phyloP scores from a whole-genome alignment of 2,113 vertebrate species.

The Onychorhynchus coronatus region DNA sequence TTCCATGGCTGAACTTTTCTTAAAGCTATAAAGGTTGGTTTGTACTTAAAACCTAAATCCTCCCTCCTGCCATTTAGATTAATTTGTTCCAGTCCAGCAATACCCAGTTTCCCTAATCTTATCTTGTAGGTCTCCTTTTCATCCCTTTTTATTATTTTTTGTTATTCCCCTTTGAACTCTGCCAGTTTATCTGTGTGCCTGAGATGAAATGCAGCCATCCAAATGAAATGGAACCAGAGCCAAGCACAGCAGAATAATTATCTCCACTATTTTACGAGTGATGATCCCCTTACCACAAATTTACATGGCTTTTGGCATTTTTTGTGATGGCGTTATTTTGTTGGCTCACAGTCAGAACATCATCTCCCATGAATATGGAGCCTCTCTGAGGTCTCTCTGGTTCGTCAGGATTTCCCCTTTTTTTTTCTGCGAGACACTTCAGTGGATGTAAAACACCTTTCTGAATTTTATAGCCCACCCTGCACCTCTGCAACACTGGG shows the following conservation, averaged over 20 bases:
- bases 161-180: neutral
- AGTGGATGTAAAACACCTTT: neutral
- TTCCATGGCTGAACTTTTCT: conserved; percentile 36
- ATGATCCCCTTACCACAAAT: neutral
- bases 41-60: conserved; percentile 18
- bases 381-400: neutral
- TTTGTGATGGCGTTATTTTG: neutral
- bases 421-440: neutral
- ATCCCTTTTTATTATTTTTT: neutral
- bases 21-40: conserved; percentile 27
- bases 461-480: neutral
- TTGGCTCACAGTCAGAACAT: neutral
- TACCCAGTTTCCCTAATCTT: neutral
- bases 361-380: neutral
- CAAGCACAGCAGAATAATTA: conserved; percentile 5
- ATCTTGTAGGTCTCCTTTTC: neutral
- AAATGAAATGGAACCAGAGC: neutral
- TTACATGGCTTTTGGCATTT: neutral
- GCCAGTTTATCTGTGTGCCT: neutral
- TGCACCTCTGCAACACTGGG: neutral
- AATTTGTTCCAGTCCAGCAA: conserved; percentile 27
- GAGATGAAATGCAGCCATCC: neutral
- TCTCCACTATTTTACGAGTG: neutral
- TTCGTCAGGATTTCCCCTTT: neutral
- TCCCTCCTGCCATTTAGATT: neutral